Percentiles rank a stretch among this genome's conserved stretches.
These are phyloP conservation scores for Parambassis ranga DNA, from an alignment of 2,797 vertebrate species.

Conservation along the genomic window DNA sequence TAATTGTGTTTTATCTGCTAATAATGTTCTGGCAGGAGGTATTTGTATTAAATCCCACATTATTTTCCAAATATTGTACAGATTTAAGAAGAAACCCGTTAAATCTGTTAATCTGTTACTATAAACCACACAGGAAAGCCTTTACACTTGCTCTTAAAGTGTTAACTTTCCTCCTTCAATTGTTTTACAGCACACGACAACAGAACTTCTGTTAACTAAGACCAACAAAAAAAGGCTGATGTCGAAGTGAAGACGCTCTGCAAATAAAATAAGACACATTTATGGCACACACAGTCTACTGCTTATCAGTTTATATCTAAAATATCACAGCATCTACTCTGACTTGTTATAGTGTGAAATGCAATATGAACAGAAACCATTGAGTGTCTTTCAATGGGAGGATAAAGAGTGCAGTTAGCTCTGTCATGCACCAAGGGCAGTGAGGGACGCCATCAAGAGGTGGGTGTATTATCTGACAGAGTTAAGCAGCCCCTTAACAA, in stretches of 20 bases:
- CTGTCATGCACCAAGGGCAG: background rate
- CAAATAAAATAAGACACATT: background rate
- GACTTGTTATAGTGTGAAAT: background rate
- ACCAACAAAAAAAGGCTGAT: background rate
- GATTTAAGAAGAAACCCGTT: no score
- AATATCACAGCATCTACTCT: background rate
- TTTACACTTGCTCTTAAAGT: background rate
- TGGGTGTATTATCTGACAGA: background rate
- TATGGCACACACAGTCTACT: background rate
- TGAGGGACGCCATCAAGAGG: background rate
- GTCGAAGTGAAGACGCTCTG: background rate
- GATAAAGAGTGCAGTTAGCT: background rate
- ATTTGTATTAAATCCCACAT: no score
- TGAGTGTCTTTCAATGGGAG: no score
- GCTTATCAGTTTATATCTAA: no score
- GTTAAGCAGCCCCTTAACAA: no score
- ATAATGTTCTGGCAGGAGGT: no score
- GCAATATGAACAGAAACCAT: no score
- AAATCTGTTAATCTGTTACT: background rate
- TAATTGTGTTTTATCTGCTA: no score
- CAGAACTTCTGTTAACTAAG: background rate
- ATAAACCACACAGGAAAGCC: background rate
- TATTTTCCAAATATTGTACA: no score
- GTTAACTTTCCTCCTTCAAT: background rate
- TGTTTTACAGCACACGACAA: slow-evolving; percentile 11